Evolutionary conservation across 2,797 vertebrate species (phyloP), one percentile per base, ranked within the genome.

Genomic region (Gobionotothen gibberifrons): DNA sequence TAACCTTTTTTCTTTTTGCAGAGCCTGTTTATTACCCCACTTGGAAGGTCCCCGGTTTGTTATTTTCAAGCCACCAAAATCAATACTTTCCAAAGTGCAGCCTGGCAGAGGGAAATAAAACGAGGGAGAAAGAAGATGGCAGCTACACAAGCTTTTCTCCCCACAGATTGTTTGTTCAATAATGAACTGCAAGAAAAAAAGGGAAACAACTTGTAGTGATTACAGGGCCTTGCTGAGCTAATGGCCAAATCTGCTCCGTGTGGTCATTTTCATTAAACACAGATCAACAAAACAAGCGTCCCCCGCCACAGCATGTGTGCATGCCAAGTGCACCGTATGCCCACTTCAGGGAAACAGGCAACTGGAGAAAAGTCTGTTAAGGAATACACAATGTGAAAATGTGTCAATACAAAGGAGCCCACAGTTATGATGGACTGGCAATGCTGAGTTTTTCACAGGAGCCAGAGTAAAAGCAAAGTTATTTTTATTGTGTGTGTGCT

Each of bases 141-240:
- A 85, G 79, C 71, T 76, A 77, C 75, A 83, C 71, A 75, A 40
- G 17, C 69, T 85, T 83, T 81, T 26, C 79, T 83, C 78, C 74
- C 82, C 59, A 71, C 77, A 81, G 83, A 79, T 79, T 88, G 85
- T 92, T 93, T 91, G 79, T 89, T 92, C 88, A 85, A 88, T 94
- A 93, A 93, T 86, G 81, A 90, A 89, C 61, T 58, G 82, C 48
- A 65, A 70, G 81, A 72, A 79, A 90, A 87, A 80, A 84, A 88
- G 86, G 82, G 68, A 93, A 91, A 91, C 85, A 89, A 86, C 81
- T 84, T 90, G 86, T 88, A 87, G 87, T 87, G 87, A 91, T 93
- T 92, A 92, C 84, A 81, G 76, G 48, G 64, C 76, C 78, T 87
- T 74, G 88, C 86, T 78, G 85, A 92, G 87, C 85, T 90, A 94